Evolutionary conservation across 1,140 invertebrate genomes (phyloP), one percentile per base, ranked within the genome.

Genomic region (Neodiprion virginianus): DNA sequence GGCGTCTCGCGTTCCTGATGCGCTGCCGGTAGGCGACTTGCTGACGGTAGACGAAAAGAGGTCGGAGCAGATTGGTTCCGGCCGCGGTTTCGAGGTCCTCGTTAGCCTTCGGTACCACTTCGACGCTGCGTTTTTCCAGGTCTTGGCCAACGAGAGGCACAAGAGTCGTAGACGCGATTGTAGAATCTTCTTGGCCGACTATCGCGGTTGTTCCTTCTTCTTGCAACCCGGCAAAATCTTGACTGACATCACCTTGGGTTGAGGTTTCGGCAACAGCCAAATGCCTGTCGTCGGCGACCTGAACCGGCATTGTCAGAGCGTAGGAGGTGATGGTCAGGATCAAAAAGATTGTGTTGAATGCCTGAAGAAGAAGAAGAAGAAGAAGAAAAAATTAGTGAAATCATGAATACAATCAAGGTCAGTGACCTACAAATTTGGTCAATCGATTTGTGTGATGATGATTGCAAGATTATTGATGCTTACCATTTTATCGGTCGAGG

Each of bases 21-120:
- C 86, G 85, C 67, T 87, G 83, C 12, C 83, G 83, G 72, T 86
- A 85, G 1, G 86, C 87, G 47, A 87, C 40, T 74, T 88, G 87
- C 48, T 88, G 87, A 28, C 87, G 79, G 67, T 88, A 88, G 61
- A 88, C 87, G 66, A 88, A 88, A 12, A 88, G 72, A 7, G 87
- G 87, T 53, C 87, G 81, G 14, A 88, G 81, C 67, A 86, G 73
- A 14, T 88, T 88, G 0, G 84, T 86, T 4, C 87, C 87, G 70
- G 87, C 87, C 0, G 87, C 87, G 5, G 84, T 84, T 66, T 88
- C 85, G 9, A 88, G 78, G 72, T 88, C 86, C 0, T 82, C 78
- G 8, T 12, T 5, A 0, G 67, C 71, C 8, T 49, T 21, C 1
- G 74, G 72, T 47, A 80, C 28, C 5, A 40, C 76, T 14, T 76